A percentile compares a stretch with the other conserved stretches of the same genome.
These are phyloP conservation scores for Cylindroiulus punctatus DNA, from an alignment of 2,888 invertebrate species.

Conservation along the genomic window DNA sequence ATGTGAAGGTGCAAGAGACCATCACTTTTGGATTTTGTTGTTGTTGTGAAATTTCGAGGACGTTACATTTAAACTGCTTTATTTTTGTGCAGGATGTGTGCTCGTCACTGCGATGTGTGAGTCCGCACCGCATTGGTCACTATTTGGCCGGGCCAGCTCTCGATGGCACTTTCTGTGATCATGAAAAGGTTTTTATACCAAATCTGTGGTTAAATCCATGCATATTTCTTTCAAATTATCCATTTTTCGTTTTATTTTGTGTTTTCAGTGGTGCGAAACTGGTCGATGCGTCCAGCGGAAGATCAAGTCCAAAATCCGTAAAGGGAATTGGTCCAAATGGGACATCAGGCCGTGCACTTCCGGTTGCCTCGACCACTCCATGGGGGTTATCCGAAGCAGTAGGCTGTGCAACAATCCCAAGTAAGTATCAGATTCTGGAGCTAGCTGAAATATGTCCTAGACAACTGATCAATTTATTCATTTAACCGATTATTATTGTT, in stretches of 20 bases:
- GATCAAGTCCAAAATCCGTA: constrained; percentile 60
- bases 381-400: constrained; percentile 66
- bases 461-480: constrained; percentile 30
- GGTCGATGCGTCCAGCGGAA: constrained; percentile 71
- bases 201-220: no score
- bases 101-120: constrained; percentile 76
- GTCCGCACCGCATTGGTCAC: constrained; percentile 77
- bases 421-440: constrained; percentile 51
- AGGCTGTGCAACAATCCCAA: constrained; percentile 60
- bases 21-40: not conserved
- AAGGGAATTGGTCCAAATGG: constrained; percentile 76
- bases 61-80: not conserved
- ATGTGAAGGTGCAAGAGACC: constrained; percentile 40
- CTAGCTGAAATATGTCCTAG: no score
- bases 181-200: constrained; percentile 69
- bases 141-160: constrained; percentile 84
- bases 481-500: constrained; percentile 66
- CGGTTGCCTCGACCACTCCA: constrained; percentile 74
- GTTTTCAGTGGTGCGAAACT: constrained; percentile 74
- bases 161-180: constrained; percentile 80
- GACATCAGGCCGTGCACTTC: constrained; percentile 72
- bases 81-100: constrained; percentile 69
- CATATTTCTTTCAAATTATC: not conserved
- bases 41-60: not conserved
- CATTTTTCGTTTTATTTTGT: not conserved